phyloP scores from a whole-genome alignment of 2,888 invertebrate genomes.

The Tipula vernalis region DNA sequence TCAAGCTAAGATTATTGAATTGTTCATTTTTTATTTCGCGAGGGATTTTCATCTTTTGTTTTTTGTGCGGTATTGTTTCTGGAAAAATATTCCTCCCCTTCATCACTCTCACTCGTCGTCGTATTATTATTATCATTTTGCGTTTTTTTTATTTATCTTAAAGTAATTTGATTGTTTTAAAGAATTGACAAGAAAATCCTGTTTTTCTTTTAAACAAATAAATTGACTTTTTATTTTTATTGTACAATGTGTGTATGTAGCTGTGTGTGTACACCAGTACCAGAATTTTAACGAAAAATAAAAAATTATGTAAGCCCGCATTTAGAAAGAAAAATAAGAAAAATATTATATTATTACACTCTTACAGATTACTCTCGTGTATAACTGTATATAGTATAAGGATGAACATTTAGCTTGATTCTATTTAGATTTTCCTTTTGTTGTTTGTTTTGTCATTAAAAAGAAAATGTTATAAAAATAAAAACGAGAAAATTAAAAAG shows the following conservation, averaged over 20 bases:
- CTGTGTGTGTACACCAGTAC: neutral
- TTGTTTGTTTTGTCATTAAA: constrained; percentile 4
- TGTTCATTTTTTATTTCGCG: neutral
- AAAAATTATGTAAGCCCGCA: neutral
- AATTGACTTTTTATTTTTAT: neutral
- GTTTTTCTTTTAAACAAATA: neutral
- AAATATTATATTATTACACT: neutral
- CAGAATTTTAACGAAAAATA: too few relatives aligned
- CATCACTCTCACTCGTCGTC: neutral
- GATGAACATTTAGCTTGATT: neutral
- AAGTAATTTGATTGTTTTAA: constrained; percentile 4
- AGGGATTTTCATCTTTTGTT: neutral
- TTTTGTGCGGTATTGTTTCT: neutral
- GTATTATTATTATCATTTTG: neutral
- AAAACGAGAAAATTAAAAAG: neutral
- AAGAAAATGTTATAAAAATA: neutral
- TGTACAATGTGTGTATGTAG: neutral
- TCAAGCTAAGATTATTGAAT: constrained; percentile 4
- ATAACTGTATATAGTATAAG: neutral
- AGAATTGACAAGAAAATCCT: constrained; percentile 4
- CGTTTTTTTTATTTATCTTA: neutral
- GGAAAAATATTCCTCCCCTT: neutral
- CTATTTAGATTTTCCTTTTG: neutral
- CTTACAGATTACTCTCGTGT: neutral
- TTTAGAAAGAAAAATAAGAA: neutral